These are phyloP conservation scores for Nesidiocoris tenuis DNA, from an alignment of 2,888 invertebrate genomes.

Conservation along the genomic window DNA sequence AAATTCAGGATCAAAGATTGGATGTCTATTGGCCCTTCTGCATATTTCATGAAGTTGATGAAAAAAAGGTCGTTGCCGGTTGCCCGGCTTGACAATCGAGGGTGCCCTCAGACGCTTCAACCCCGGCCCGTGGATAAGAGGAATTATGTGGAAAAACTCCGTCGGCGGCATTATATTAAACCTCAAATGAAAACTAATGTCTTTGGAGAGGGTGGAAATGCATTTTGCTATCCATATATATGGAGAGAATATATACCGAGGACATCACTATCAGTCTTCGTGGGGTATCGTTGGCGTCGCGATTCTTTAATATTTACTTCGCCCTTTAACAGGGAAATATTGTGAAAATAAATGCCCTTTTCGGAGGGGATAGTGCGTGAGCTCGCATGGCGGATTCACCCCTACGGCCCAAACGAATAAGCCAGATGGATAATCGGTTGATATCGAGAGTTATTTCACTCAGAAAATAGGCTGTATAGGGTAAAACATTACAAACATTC, in stretches of 20 bases:
- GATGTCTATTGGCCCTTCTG: not conserved
- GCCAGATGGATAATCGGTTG: no score
- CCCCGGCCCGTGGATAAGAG: not conserved
- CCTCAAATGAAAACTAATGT: slow-evolving; percentile 4
- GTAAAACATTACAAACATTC: no score
- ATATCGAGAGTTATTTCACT: no score
- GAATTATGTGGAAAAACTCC: slow-evolving; percentile 5
- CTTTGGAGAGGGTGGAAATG: not conserved
- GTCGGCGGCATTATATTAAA: slow-evolving; percentile 1
- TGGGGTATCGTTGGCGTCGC: not conserved
- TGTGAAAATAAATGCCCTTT: no score
- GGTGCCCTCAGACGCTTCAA: not conserved
- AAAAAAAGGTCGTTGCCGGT: not conserved
- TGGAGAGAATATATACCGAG: not conserved
- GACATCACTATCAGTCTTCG: not conserved
- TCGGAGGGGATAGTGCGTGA: no score
- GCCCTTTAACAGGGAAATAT: not conserved
- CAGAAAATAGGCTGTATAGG: no score
- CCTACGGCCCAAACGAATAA: no score
- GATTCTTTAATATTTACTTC: not conserved
- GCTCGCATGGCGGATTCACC: no score
- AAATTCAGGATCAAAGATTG: not conserved
- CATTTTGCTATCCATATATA: not conserved
- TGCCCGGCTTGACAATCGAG: not conserved
- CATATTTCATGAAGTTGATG: not conserved